A percentile compares a stretch with the other conserved stretches of the same genome.
phyloP scores from a whole-genome alignment of 2,113 vertebrate species.

The Bambusicola thoracicus region DNA sequence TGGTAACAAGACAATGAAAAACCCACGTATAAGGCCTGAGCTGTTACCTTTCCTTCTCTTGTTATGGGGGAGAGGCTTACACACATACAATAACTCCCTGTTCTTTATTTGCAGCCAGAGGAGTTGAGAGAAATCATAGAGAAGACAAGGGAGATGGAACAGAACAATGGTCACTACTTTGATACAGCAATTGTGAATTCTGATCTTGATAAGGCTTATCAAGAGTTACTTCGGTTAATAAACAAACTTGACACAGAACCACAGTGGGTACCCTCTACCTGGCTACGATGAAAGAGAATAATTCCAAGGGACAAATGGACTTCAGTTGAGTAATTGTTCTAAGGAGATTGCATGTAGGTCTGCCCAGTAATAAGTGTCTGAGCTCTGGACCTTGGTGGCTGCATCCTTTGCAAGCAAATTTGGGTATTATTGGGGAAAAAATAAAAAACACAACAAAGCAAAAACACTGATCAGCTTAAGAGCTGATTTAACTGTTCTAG shows the following conservation, averaged over 20 bases:
- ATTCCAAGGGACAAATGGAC: constrained; percentile 8
- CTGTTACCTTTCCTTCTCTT: neutral
- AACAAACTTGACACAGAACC: constrained; percentile 96
- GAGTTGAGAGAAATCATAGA: constrained; percentile 92
- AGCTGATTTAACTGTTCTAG: constrained; percentile 4
- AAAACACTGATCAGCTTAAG: neutral
- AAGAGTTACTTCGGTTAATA: constrained; percentile 89
- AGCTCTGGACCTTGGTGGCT: constrained; percentile 21
- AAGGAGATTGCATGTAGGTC: constrained; percentile 9
- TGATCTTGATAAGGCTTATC: constrained; percentile 89
- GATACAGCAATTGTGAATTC: constrained; percentile 90
- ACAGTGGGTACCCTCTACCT: constrained; percentile 97
- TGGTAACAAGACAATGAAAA: neutral
- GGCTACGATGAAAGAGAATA: constrained; percentile 83
- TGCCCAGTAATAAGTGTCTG: neutral
- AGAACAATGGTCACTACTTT: constrained; percentile 91
- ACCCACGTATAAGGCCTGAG: neutral
- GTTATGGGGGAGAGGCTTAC: neutral
- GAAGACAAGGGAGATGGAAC: constrained; percentile 96
- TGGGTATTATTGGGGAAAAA: neutral
- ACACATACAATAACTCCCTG: neutral
- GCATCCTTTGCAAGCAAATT: constrained; percentile 21
- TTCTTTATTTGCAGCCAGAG: constrained; percentile 83
- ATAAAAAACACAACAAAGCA: neutral
- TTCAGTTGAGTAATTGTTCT: constrained; percentile 6